phyloP scores from a whole-genome alignment of 2,888 invertebrate species.

The Micoletzkya japonica region DNA sequence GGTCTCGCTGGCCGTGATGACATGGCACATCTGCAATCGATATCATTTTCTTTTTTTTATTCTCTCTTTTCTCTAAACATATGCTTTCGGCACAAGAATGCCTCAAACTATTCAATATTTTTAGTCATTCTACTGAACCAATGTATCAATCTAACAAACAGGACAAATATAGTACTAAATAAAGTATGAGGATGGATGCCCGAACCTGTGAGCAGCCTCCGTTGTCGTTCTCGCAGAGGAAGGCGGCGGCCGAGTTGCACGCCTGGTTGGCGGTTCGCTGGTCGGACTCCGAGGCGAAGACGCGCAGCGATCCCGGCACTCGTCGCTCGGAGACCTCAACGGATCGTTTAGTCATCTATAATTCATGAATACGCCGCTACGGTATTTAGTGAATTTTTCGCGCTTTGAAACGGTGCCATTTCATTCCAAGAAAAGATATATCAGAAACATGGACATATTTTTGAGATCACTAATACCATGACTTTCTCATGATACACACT shows the following conservation, averaged over 20 bases:
- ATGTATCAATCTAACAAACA: neutral
- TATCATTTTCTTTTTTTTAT: neutral
- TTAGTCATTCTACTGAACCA: neutral
- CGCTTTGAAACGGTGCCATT: too few species aligned
- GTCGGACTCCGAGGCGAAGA: constrained; percentile 57
- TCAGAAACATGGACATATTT: too few species aligned
- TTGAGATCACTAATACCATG: too few species aligned
- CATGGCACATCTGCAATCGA: constrained; percentile 41
- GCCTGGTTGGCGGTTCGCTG: constrained; percentile 42
- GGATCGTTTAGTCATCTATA: too few species aligned
- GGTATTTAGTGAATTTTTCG: too few species aligned
- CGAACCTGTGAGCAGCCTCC: constrained; percentile 81
- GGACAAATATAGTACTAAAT: neutral
- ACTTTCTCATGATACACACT: too few species aligned
- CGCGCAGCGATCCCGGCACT: constrained; percentile 59
- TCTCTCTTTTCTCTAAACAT: neutral
- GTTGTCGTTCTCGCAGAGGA: constrained; percentile 81
- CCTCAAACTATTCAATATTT: neutral
- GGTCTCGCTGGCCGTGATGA: constrained; percentile 40
- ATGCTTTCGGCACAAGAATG: neutral
- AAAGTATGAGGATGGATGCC: constrained; percentile 77
- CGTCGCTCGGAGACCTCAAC: constrained; percentile 90
- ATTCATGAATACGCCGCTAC: too few species aligned
- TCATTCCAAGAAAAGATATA: too few species aligned
- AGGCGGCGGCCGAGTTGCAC: constrained; percentile 67